Evolutionary conservation across 2,113 vertebrate genomes (phyloP), one percentile per base, ranked within the genome.

Genomic region (Tragulus kanchil): DNA sequence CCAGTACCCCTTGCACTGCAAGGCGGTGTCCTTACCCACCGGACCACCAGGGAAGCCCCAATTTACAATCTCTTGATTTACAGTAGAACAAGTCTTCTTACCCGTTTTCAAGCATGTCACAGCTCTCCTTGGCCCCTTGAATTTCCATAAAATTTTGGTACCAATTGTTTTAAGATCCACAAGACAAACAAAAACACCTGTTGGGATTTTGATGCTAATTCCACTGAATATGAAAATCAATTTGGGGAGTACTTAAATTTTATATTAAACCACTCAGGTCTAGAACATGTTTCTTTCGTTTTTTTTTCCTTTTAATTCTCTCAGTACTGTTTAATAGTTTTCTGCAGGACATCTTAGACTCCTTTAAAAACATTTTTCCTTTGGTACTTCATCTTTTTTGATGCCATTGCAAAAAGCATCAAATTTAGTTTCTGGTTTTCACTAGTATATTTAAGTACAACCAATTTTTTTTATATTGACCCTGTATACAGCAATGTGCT

Each of bases 371-470:
- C 26, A 59, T 15, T 54, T 7, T 83, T 75, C 75, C 19, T n/a
- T 62, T 73, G 62, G 45, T 59, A 82, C 15, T 86, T 45, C 28
- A n/a, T 85, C 13, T 85, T 85, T 71, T 83, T 71, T 90, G 14
- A 71, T 64, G 28, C 48, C 81, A 64, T 59, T 59, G 3, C 67
- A 77, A 93, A 85, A 61, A 52, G 5, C 42, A 67, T 71, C 61
- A 93, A 86, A 78, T 78, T 90, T 64, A 85, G 85, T 93, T 93
- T 90, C 45, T 69, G 71, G 58, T 23, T 84, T 36, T 84, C 73
- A 13, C n/a, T 92, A 28, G 26, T 71, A n/a, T 48, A 83, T n/a
- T 21, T 58, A 82, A 89, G 73, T 65, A 67, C 1, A 81, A 8
- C 36, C 65, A 15, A 82, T 67, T 36, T 36, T 36, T 89, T 89